phyloP scores from a whole-genome alignment of 2,797 vertebrate species.

The Cossypha heuglini region DNA sequence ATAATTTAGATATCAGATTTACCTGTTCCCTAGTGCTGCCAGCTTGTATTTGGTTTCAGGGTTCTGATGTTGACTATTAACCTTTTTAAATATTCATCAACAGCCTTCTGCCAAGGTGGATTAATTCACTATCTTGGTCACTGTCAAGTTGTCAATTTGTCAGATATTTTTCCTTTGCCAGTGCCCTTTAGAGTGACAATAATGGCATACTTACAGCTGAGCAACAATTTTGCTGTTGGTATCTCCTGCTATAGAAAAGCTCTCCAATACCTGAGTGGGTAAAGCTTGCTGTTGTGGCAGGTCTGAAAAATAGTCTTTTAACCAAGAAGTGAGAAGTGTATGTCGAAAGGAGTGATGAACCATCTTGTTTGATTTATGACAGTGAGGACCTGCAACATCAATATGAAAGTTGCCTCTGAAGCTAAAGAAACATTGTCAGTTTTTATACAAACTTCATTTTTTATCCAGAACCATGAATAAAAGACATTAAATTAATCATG shows the following conservation, averaged over 20 bases:
- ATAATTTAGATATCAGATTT: constrained; percentile 49
- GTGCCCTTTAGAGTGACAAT: constrained; percentile 43
- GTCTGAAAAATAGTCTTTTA: neutral
- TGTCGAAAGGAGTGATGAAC: neutral
- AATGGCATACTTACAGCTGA: neutral
- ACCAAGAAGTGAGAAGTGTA: neutral
- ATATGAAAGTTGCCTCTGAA: neutral
- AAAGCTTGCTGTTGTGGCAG: neutral
- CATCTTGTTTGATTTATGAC: neutral
- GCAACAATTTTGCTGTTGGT: neutral
- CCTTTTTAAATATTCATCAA: constrained; percentile 72
- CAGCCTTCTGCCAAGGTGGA: constrained; percentile 54
- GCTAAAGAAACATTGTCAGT: neutral
- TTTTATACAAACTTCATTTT: neutral
- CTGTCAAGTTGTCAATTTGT: constrained; percentile 61
- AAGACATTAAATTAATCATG: neutral
- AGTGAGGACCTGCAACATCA: neutral
- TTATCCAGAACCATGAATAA: neutral
- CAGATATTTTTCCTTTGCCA: constrained; percentile 49
- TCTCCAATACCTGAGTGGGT: neutral
- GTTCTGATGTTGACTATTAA: constrained; percentile 58
- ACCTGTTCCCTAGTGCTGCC: constrained; percentile 17
- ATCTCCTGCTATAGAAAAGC: neutral
- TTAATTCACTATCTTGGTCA: constrained; percentile 25
- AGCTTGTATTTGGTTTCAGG: constrained; percentile 55